These are phyloP conservation scores for Corythaixoides concolor DNA, from an alignment of 2,113 vertebrate genomes.

Conservation along the genomic window DNA sequence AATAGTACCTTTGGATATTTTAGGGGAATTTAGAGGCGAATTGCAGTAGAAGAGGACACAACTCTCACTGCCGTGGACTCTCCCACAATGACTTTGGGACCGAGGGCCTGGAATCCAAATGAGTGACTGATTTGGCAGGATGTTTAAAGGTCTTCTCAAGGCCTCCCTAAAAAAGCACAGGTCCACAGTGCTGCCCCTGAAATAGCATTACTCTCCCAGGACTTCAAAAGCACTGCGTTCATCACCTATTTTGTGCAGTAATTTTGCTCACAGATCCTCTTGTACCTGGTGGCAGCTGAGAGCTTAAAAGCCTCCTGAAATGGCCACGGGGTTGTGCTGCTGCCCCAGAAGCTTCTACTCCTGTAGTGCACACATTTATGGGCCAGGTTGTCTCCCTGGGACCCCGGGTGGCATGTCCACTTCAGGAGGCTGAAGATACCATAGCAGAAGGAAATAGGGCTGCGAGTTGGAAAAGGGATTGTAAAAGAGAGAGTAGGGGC, in stretches of 20 bases:
- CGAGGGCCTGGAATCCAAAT: not conserved
- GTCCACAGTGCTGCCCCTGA: not conserved
- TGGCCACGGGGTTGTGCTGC: not conserved
- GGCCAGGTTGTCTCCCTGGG: not conserved
- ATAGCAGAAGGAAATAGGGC: not conserved
- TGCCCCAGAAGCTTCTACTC: not conserved
- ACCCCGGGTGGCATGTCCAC: no score
- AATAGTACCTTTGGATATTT: not conserved
- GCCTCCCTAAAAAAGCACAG: not conserved
- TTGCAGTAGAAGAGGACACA: not conserved
- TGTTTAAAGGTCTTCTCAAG: not conserved
- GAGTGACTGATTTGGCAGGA: not conserved
- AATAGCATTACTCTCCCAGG: not conserved
- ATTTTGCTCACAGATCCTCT: not conserved
- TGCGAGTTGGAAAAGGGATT: not conserved
- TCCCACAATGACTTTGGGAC: not conserved
- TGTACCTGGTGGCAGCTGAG: not conserved
- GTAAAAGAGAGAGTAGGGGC: not conserved
- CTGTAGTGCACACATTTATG: not conserved
- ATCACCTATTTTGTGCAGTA: not conserved
- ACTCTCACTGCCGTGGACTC: not conserved
- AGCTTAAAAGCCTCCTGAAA: not conserved
- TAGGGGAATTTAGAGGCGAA: not conserved
- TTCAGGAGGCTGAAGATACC: not conserved
- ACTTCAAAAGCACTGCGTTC: not conserved